A percentile compares a stretch with the other conserved stretches of the same genome.
Conservation (phyloP, 1,140 invertebrate species). For the Drosophila tristis region DNA sequence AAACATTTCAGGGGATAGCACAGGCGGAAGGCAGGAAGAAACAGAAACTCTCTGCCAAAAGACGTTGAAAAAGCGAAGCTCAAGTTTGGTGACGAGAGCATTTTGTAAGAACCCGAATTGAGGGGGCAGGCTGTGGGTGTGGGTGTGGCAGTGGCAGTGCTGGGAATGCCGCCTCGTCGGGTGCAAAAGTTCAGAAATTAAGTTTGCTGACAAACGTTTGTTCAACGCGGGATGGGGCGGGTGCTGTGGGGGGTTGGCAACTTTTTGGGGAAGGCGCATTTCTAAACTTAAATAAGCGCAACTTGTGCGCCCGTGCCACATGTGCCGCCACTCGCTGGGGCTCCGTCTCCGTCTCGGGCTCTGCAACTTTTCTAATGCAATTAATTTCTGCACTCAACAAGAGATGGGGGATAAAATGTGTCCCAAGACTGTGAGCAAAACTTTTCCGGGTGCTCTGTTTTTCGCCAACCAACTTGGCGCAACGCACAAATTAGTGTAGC, state of each 20-base stretch:
- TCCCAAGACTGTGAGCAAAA: constrained; percentile 48
- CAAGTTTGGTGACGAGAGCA: constrained; percentile 69
- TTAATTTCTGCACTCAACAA: constrained; percentile 80
- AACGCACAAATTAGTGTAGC: constrained; percentile 79
- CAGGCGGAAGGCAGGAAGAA: neutral
- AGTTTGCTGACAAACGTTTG: constrained; percentile 82
- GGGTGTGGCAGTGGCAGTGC: constrained; percentile 38
- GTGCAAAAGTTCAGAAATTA: constrained; percentile 80
- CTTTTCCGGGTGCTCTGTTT: constrained; percentile 68
- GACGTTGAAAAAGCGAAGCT: constrained; percentile 54
- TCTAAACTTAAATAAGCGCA: constrained; percentile 81
- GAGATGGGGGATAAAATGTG: constrained; percentile 1
- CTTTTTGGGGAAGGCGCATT: constrained; percentile 67
- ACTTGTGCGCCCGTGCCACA: constrained; percentile 61
- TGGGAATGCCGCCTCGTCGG: constrained; percentile 54
- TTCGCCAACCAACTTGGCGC: constrained; percentile 75
- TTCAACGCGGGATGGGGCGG: constrained; percentile 23
- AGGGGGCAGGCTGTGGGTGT: neutral
- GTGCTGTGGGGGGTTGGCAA: constrained; percentile 17
- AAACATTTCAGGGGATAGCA: constrained; percentile 24
- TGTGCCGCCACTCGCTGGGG: constrained; percentile 58
- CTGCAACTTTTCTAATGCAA: constrained; percentile 79
- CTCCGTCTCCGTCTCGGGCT: neutral
- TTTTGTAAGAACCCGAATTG: constrained; percentile 63
- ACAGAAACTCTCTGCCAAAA: constrained; percentile 3